These are phyloP conservation scores for Planococcus citri DNA, from an alignment of 1,140 invertebrate genomes.

Conservation along the genomic window DNA sequence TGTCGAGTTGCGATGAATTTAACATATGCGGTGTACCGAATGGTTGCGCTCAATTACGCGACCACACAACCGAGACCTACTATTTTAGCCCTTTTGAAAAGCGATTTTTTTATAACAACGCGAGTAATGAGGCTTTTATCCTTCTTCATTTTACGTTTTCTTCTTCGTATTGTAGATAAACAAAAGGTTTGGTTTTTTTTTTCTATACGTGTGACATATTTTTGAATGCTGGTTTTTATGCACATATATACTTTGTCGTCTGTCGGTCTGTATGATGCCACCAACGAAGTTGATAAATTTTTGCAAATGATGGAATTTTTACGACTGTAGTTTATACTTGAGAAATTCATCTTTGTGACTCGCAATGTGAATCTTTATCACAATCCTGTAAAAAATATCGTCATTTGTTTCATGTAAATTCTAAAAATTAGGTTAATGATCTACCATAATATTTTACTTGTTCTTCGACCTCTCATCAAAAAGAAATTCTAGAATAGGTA, in stretches of 20 bases:
- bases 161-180: constrained; percentile 6
- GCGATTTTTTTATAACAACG: constrained; percentile 3
- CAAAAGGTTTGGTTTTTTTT: constrained; percentile 6
- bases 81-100: constrained; percentile 4
- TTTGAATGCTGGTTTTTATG: neutral
- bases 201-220: neutral
- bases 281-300: neutral
- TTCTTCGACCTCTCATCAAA: too few relatives aligned
- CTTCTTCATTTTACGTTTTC: neutral
- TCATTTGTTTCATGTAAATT: too few relatives aligned
- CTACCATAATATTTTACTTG: too few relatives aligned
- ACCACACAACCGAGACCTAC: constrained; percentile 1
- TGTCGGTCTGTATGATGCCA: neutral
- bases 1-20: neutral
- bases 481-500: too few relatives aligned
- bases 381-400: too few relatives aligned
- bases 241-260: too few relatives aligned
- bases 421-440: too few relatives aligned
- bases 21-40: constrained; percentile 17
- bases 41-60: constrained; percentile 17
- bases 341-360: too few relatives aligned
- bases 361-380: too few relatives aligned
- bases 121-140: constrained; percentile 10
- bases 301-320: neutral
- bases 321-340: too few relatives aligned